A percentile compares a stretch with the other conserved stretches of the same genome.
Conservation (phyloP, 2,888 invertebrate genomes). For the Meiosimyza platycephala region DNA sequence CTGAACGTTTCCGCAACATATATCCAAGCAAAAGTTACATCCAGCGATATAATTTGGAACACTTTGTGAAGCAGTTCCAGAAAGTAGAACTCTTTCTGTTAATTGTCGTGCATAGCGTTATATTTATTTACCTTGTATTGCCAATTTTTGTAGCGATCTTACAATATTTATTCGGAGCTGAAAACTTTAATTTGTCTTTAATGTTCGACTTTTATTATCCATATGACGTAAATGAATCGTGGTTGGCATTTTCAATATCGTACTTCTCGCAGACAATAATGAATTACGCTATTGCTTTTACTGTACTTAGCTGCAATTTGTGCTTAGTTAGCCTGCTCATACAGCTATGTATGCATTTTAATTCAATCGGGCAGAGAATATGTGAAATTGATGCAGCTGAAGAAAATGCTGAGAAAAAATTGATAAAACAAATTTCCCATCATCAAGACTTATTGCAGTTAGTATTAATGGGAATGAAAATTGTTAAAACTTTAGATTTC, state of each 20-base stretch:
- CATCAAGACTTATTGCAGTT: too few relatives aligned
- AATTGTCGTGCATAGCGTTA: not conserved
- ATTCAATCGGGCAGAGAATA: conserved; percentile 16
- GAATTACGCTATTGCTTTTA: not conserved
- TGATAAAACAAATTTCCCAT: conserved; percentile 11
- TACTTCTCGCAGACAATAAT: not conserved
- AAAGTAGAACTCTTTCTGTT: not conserved
- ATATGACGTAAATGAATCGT: too few relatives aligned
- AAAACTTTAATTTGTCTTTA: not conserved
- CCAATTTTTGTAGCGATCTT: not conserved
- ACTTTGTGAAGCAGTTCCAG: not conserved
- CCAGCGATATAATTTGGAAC: not conserved
- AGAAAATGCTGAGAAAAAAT: not conserved
- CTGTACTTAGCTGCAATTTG: not conserved
- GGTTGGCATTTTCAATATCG: not conserved
- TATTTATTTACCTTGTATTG: too few relatives aligned
- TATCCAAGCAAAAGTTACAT: not conserved
- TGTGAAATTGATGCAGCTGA: conserved; percentile 35
- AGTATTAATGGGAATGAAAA: too few relatives aligned
- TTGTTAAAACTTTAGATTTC: too few relatives aligned
- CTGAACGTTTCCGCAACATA: not conserved
- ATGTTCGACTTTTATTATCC: too few relatives aligned
- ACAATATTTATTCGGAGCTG: not conserved
- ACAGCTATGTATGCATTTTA: conserved; percentile 3
- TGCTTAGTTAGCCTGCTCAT: not conserved